A percentile compares a stretch with the other conserved stretches of the same genome.
These are phyloP conservation scores for Leptinotarsa lineolata DNA, from an alignment of 1,140 invertebrate species.

Conservation along the genomic window DNA sequence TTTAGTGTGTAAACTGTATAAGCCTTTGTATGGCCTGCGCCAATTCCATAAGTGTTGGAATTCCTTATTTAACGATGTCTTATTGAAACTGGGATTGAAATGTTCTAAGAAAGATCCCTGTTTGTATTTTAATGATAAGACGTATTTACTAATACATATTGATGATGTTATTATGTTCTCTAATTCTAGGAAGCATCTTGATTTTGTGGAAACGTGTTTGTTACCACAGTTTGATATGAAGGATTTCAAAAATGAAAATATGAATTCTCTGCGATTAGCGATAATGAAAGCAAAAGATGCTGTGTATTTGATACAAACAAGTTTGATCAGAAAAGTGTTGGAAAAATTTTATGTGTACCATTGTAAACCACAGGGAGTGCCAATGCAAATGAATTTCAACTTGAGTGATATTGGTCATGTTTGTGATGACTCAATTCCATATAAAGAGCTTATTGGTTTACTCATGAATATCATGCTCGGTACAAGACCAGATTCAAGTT, in stretches of 20 bases:
- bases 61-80: constrained; percentile 37
- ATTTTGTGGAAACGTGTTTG: constrained; percentile 11
- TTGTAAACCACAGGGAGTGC: constrained; percentile 38
- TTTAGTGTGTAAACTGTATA: constrained; percentile 27
- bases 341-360: constrained; percentile 43
- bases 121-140: constrained; percentile 44
- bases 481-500: constrained; percentile 56
- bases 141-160: constrained; percentile 45
- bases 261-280: constrained; percentile 23
- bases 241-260: constrained; percentile 10
- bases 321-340: constrained; percentile 23
- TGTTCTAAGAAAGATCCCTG: constrained; percentile 41
- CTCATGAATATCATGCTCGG: constrained; percentile 54
- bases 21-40: constrained; percentile 28
- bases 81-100: constrained; percentile 40
- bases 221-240: constrained; percentile 24
- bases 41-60: background rate
- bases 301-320: background rate
- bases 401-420: constrained; percentile 29
- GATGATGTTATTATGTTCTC: constrained; percentile 43
- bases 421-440: constrained; percentile 40
- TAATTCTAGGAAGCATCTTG: constrained; percentile 12
- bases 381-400: constrained; percentile 43
- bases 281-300: constrained; percentile 5
- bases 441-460: constrained; percentile 50